Base-by-base conservation (phyloP, 2,113 vertebrate species). In the Ascaphus truei region DNA sequence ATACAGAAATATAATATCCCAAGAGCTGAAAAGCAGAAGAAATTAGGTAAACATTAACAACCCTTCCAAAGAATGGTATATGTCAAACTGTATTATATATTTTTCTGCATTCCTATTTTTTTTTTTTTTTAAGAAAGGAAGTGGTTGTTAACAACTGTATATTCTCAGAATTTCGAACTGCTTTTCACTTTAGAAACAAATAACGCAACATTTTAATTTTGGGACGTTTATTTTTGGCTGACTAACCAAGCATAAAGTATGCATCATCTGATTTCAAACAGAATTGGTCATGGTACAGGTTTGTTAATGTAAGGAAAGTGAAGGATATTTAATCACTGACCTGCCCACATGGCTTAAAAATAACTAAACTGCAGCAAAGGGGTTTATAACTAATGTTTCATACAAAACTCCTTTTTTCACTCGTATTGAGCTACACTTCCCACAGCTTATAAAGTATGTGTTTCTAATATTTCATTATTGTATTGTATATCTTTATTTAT, bases 1-100 rank as follows among this genome's bases (percentile, higher is more conserved):
- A 69, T 51, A 36, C 45, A 69, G 66, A 52, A 60, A 71, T 52
- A 13, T 52, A 52, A 61, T 71, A 60, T 61, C 18, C 67, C 67
- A 25, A 52, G 31, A 31, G 47, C 45, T 52, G 27, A 52, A 61
- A 52, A 23, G 56, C 34, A 11, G 45, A 20, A 60, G 25, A 52
- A 71, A 51, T 41, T 51, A 18, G 18, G 57, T 61, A 52, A 61
- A 52, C 25, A 39, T 39, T 61, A 27, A 61, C 34, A 52, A 41
- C n/a, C 33, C 26, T 30, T 27, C n/a, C 57, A 29, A 29, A 39
- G 26, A 69, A 39, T 50, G 25, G 9, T 39, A n/a, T 1, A 20
- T 10, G 10, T 15, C 29, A 25, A 37, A 51, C 3, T 16, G 13
- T n/a, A n/a, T n/a, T n/a, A n/a, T n/a, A n/a, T n/a, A n/a, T n/a